A percentile compares a stretch with the other conserved stretches of the same genome.
Conservation (phyloP, 2,113 vertebrate genomes). For the Cynocephalus volans region DNA sequence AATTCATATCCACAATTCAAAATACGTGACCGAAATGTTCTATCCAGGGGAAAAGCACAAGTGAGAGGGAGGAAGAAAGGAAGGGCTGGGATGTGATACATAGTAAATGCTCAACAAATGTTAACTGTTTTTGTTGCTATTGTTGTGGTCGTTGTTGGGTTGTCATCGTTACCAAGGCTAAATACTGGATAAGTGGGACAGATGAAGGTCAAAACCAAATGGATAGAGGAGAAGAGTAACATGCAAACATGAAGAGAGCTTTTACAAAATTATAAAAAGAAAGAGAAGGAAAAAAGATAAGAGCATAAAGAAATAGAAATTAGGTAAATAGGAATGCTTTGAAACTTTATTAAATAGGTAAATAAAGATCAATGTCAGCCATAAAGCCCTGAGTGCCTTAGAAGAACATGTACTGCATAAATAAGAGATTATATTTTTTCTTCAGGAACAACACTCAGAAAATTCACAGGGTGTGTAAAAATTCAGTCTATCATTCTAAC, state of each 20-base stretch:
- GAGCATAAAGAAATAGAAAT: conserved; percentile 12
- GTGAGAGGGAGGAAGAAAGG: neutral
- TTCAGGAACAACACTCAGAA: neutral
- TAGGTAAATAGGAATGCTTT: neutral
- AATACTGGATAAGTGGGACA: neutral
- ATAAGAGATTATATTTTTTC: neutral
- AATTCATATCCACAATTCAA: neutral
- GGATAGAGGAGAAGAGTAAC: neutral
- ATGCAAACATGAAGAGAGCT: neutral
- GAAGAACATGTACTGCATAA: neutral
- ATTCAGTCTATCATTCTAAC: conserved; percentile 17
- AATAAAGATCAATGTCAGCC: neutral
- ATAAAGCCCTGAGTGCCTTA: neutral
- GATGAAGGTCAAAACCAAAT: neutral
- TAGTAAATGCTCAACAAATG: neutral
- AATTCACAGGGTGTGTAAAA: conserved; percentile 41
- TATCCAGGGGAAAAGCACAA: neutral
- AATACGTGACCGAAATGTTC: neutral
- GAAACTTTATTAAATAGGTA: neutral
- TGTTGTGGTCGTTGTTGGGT: neutral
- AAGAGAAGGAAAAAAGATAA: neutral
- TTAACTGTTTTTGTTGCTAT: neutral
- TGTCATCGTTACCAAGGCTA: neutral
- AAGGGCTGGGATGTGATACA: neutral
- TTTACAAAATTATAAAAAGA: neutral